Conservation (phyloP, 1,140 invertebrate species). For the Anthonomus grandis region DNA sequence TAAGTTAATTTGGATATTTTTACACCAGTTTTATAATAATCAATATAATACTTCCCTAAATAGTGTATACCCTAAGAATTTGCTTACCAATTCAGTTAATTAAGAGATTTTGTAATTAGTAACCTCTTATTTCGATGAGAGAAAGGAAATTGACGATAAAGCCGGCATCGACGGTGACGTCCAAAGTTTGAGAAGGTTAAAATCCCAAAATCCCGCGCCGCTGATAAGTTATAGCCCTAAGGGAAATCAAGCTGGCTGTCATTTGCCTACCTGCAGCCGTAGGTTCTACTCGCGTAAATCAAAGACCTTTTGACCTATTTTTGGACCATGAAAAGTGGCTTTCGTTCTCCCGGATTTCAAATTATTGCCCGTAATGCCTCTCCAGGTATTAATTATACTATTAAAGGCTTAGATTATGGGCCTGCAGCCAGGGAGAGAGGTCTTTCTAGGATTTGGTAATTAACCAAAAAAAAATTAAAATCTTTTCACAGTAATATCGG, state of each 20-base stretch:
- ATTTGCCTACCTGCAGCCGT: constrained; percentile 11
- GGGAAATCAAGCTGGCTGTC: constrained; percentile 16
- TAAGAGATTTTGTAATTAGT: neutral
- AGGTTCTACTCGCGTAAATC: constrained; percentile 1
- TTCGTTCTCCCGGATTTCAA: constrained; percentile 8
- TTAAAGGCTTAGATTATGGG: constrained; percentile 19
- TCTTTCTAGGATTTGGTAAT: too few species aligned
- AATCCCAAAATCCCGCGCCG: neutral
- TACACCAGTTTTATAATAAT: too few species aligned
- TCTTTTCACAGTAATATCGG: too few species aligned
- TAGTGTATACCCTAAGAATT: neutral
- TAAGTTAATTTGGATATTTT: too few species aligned
- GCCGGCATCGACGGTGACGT: too few species aligned
- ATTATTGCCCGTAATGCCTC: constrained; percentile 13
- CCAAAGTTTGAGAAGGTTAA: constrained; percentile 2
- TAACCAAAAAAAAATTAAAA: too few species aligned
- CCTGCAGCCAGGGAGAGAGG: too few species aligned
- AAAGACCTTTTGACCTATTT: constrained; percentile 12
- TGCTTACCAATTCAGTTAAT: neutral
- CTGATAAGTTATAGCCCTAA: constrained; percentile 16
- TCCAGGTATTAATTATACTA: constrained; percentile 16
- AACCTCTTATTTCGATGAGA: neutral
- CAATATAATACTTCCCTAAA: too few species aligned
- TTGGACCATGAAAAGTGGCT: constrained; percentile 7
- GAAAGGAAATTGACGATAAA: neutral